A percentile compares a stretch with the other conserved stretches of the same genome.
Conservation (phyloP, 2,113 vertebrate species). For the Amia ocellicauda region DNA sequence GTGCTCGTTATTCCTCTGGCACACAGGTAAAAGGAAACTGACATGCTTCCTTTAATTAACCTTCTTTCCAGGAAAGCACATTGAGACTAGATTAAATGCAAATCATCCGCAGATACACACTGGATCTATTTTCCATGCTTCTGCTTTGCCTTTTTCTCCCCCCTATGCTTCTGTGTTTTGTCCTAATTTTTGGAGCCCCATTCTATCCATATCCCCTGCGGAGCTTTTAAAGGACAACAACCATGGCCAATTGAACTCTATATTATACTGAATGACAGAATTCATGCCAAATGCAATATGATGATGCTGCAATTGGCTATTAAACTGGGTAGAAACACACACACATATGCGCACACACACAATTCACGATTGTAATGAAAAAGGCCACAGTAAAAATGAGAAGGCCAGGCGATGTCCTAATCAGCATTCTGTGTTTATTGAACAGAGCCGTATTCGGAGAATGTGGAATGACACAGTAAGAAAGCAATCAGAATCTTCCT, state of each 20-base stretch:
- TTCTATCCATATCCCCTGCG: neutral
- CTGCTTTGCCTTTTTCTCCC: neutral
- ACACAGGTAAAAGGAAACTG: constrained; percentile 82
- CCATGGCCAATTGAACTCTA: constrained; percentile 31
- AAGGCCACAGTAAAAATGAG: neutral
- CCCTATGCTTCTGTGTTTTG: too few relatives aligned
- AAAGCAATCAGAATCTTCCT: constrained; percentile 99
- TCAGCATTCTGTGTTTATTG: constrained; percentile 65
- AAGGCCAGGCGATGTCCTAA: constrained; percentile 36
- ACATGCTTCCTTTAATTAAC: constrained; percentile 57
- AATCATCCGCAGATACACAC: constrained; percentile 8
- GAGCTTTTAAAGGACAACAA: constrained; percentile 2
- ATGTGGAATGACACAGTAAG: constrained; percentile 99
- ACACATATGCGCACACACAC: too few relatives aligned
- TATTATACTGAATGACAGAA: constrained; percentile 8
- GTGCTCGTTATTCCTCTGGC: constrained; percentile 95
- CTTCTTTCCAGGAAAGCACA: constrained; percentile 51
- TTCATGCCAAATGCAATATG: constrained; percentile 1
- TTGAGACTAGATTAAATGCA: constrained; percentile 39
- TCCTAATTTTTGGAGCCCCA: neutral
- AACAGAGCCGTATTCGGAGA: constrained; percentile 98
- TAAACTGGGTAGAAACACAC: neutral
- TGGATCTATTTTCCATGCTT: neutral
- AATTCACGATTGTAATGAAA: too few relatives aligned
- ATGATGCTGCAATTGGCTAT: neutral